Evolutionary conservation across 2,113 vertebrate species (phyloP).

Genomic region (Jacana jacana): DNA sequence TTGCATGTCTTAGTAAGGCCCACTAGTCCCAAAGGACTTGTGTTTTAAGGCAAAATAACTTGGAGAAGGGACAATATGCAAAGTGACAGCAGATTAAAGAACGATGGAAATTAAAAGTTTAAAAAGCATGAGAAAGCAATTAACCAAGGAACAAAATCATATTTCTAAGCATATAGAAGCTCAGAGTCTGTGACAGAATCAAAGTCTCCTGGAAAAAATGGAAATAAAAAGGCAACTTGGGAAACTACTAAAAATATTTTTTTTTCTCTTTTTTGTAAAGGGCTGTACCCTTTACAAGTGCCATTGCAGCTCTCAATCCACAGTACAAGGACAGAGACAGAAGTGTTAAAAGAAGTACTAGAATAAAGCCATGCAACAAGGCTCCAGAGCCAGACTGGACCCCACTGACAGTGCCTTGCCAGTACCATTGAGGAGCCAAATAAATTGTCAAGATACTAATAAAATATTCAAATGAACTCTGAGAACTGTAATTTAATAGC

Average conservation of each 20-base stretch:
- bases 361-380: background rate
- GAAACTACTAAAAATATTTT: background rate
- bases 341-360: background rate
- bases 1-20: background rate
- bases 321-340: background rate
- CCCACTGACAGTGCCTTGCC: background rate
- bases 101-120: constrained; percentile 48
- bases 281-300: too few species aligned
- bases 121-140: constrained; percentile 56
- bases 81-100: constrained; percentile 46
- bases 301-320: background rate
- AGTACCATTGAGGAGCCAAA: background rate
- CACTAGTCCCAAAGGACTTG: background rate
- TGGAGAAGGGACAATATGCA: constrained; percentile 14
- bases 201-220: background rate
- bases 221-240: background rate
- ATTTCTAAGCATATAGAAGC: background rate
- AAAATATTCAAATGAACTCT: constrained; percentile 2
- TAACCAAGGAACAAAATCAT: constrained; percentile 20
- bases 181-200: constrained; percentile 7
- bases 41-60: constrained; percentile 31
- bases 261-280: background rate
- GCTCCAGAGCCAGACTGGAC: background rate
- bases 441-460: background rate
- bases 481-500: background rate